A percentile compares a stretch with the other conserved stretches of the same genome.
These are phyloP conservation scores for Leucophenga maculata DNA, from an alignment of 2,888 invertebrate genomes.

Conservation along the genomic window DNA sequence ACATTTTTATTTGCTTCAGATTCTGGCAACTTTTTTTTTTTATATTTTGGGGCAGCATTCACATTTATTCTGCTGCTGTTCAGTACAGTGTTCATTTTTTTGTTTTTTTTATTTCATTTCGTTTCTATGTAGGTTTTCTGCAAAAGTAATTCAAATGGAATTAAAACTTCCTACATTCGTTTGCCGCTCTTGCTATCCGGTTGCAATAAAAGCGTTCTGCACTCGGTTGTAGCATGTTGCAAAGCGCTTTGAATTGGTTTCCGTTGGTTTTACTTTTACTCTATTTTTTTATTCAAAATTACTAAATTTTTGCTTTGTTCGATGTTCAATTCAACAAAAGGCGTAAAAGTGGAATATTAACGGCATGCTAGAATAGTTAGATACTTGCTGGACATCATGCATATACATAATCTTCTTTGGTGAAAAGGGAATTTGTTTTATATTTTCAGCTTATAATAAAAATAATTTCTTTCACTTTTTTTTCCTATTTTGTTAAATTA, in stretches of 20 bases:
- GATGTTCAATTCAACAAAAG: not conserved
- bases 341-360: slow-evolving; percentile 12
- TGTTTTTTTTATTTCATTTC: slow-evolving; percentile 32
- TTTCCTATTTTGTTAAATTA: no score
- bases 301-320: slow-evolving; percentile 20
- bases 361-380: not conserved
- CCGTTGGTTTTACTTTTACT: slow-evolving; percentile 9
- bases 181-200: not conserved
- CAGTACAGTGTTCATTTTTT: slow-evolving; percentile 25
- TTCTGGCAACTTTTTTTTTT: slow-evolving; percentile 24
- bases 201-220: not conserved
- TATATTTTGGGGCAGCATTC: slow-evolving; percentile 12
- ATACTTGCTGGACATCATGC: not conserved
- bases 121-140: slow-evolving; percentile 30
- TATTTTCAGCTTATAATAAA: no score
- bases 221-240: slow-evolving; percentile 14
- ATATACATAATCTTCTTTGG: no score
- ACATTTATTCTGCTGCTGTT: slow-evolving; percentile 7
- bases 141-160: slow-evolving; percentile 66
- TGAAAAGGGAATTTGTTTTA: no score
- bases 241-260: slow-evolving; percentile 23
- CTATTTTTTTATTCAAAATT: not conserved
- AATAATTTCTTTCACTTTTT: no score
- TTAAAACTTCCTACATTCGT: slow-evolving; percentile 55
- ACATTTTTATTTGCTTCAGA: slow-evolving; percentile 55